Base-by-base conservation (phyloP, 2,113 vertebrate genomes). In the Mugil cephalus region DNA sequence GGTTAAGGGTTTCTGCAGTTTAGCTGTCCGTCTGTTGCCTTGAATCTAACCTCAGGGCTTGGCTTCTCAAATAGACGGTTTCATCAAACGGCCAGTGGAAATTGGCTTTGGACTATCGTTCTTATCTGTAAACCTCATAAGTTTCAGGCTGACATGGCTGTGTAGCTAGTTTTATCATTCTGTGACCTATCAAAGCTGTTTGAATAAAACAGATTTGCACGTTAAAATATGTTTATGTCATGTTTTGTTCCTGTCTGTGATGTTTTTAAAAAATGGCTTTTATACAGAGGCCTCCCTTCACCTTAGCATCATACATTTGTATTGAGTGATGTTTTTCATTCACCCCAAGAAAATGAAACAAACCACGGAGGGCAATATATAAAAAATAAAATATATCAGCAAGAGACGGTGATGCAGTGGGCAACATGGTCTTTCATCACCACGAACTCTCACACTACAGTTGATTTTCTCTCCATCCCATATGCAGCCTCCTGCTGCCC, bases 41-140 rank as follows among this genome's bases (percentile, higher is more conserved):
- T 34, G 39, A 36, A 13, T 71, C 35, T 77, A 82, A 84, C 85
- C 82, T 62, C 39, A 40, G 85, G 79, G 50, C 56, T 60, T 11
- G 21, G 60, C 59, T 74, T 63, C 51, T 84, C 50, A 69, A 76
- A 79, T 55, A 67, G 61, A 68, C 46, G 48, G 55, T 69, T 81
- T 65, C 58, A 80, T 81, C 81, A 84, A 77, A 78, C 73, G 65
- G 69, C 74, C 69, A 58, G 51, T 35, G 74, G 70, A 53, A 69
- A 67, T 64, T 55, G 53, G 40, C 39, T 70, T 68, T 40, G 58
- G 68, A 69, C 38, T 47, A 76, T 60, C 56, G n/a, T 61, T 56
- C 48, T 78, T 69, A 67, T 81, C 69, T 24, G 14, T 34, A 43
- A 66, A 50, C 24, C 67, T 46, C 30, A 17, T 54, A 11, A 10